These are phyloP conservation scores for Rhea pennata DNA, from an alignment of 2,113 vertebrate species.

Conservation along the genomic window DNA sequence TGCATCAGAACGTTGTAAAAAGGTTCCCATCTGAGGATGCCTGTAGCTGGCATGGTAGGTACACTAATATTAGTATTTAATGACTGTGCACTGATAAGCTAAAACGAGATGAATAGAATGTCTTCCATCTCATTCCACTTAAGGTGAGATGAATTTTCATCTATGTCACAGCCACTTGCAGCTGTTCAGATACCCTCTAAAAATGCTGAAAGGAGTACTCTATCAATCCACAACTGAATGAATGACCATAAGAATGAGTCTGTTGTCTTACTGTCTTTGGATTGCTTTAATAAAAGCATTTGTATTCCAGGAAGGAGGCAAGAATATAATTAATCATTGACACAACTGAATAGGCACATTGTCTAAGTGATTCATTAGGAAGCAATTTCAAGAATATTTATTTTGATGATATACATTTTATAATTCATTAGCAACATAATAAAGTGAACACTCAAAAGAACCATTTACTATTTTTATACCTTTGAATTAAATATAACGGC, in stretches of 20 bases:
- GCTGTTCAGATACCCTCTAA: conserved; percentile 50
- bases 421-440: conserved; percentile 68
- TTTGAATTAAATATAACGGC: conserved; percentile 41
- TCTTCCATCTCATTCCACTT: conserved; percentile 51
- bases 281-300: conserved; percentile 58
- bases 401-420: conserved; percentile 56
- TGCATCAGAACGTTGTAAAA: conserved; percentile 38
- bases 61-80: conserved; percentile 29
- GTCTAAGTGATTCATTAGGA: conserved; percentile 64
- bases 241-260: conserved; percentile 36
- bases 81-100: conserved; percentile 38
- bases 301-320: conserved; percentile 68
- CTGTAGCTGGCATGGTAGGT: neutral
- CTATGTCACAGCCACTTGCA: conserved; percentile 58
- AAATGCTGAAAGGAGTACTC: conserved; percentile 36
- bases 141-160: conserved; percentile 51
- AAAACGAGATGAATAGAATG: conserved; percentile 35
- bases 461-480: conserved; percentile 44
- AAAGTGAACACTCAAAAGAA: conserved; percentile 36
- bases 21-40: conserved; percentile 5
- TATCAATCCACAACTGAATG: conserved; percentile 42
- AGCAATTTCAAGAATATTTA: conserved; percentile 65
- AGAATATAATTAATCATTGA: conserved; percentile 74
- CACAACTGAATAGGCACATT: conserved; percentile 65
- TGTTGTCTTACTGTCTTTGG: conserved; percentile 55